These are phyloP conservation scores for Gopherus evgoodei DNA, from an alignment of 2,113 vertebrate genomes.

Conservation along the genomic window DNA sequence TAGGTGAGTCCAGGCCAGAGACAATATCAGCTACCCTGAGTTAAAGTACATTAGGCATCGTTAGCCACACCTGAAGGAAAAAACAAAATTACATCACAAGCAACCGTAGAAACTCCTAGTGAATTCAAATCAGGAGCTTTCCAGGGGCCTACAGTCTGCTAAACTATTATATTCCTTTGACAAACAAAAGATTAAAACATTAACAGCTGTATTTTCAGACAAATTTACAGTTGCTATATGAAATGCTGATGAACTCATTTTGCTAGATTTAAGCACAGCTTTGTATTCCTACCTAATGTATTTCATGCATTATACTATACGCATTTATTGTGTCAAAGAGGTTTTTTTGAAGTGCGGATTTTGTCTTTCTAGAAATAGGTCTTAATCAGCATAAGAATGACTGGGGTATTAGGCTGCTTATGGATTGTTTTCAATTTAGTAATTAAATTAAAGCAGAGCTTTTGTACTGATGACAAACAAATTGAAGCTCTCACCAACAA, in stretches of 20 bases:
- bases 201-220: background rate
- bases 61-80: background rate
- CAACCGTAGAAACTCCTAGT: background rate
- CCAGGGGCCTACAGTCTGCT: background rate
- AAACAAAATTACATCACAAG: background rate
- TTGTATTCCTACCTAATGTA: background rate
- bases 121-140: background rate
- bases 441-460: conserved; percentile 6
- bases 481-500: background rate
- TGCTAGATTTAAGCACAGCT: background rate
- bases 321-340: background rate
- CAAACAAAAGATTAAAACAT: background rate
- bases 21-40: background rate
- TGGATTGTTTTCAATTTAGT: background rate
- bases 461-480: background rate
- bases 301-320: conserved; percentile 16
- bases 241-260: background rate
- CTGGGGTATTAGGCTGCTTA: background rate
- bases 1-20: background rate
- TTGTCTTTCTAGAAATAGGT: background rate
- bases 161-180: background rate
- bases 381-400: background rate
- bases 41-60: background rate
- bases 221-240: background rate
- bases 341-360: conserved; percentile 22